A percentile compares a stretch with the other conserved stretches of the same genome.
Evolutionary conservation across 1,140 invertebrate species (phyloP).

Genomic region (Pachyrhynchus sulphureomaculatus): DNA sequence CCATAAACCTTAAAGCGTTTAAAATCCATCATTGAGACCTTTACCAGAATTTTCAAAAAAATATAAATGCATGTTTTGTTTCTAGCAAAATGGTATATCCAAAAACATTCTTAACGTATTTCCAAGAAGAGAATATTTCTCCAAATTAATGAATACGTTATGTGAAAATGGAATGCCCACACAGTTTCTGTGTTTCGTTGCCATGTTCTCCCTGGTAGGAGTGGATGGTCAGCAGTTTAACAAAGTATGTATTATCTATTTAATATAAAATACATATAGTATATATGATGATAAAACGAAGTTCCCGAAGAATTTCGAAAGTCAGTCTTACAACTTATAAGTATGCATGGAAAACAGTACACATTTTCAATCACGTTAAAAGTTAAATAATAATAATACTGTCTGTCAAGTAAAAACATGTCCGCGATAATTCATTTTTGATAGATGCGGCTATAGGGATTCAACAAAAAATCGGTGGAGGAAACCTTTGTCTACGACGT

Average conservation of each 20-base stretch:
- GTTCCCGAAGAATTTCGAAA: background rate
- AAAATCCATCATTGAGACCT: no score
- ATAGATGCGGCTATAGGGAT: no score
- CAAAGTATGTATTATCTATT: constrained; percentile 36
- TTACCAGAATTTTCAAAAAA: no score
- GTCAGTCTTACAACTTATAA: background rate
- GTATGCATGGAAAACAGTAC: no score
- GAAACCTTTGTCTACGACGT: no score
- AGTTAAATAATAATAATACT: no score
- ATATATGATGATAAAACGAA: background rate
- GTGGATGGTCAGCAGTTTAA: constrained; percentile 58
- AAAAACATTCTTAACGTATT: constrained; percentile 39
- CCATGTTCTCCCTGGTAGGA: constrained; percentile 59
- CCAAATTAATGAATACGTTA: constrained; percentile 35
- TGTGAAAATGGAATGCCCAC: constrained; percentile 53
- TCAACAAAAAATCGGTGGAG: no score
- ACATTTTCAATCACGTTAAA: no score
- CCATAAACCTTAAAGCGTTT: no score
- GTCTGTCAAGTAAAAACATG: no score
- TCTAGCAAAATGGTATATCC: constrained; percentile 29
- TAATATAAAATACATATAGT: background rate
- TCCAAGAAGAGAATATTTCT: constrained; percentile 36
- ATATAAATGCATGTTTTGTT: no score
- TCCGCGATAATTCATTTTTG: no score
- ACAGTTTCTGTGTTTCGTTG: constrained; percentile 56